Base-by-base conservation (phyloP, 2,888 invertebrate genomes). In the Aporophyla lueneburgensis region DNA sequence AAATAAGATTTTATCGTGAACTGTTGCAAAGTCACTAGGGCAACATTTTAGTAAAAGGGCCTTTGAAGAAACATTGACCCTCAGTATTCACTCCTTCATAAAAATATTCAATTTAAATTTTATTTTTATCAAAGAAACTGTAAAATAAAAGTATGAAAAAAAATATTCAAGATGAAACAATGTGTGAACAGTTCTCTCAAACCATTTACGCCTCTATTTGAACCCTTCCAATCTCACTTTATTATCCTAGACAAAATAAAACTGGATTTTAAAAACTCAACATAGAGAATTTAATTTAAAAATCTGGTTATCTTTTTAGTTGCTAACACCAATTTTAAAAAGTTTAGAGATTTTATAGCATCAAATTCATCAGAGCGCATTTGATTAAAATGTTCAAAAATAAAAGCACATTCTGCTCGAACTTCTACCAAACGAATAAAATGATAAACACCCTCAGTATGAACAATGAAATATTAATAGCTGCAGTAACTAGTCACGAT, bases 401-500 rank as follows among this genome's bases (percentile, higher is more conserved):
- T 40, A n/a, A 49, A 74, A 16, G 6, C 0, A 43, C 21, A 73
- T 21, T n/a, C 12, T 33, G 9, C 49, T 63, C 6, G 1, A 75
- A 63, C 24, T 5, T 51, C 4, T 24, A 46, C 6, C 1, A 81
- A 58, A 33, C 1, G 33, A 63, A 63, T 56, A n/a, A 9, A 80
- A 33, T n/a, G 9, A 54, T 80, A 62, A 54, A 40, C 16, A n/a
- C 9, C 19, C 19, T 19, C n/a, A 67, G 61, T 12, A 12, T 63
- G 43, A 81, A 46, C 43, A 53, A 14, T 76, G 24, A 75, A 76
- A 77, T 24, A 12, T 76, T 76, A 63, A 77, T 81, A 33, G 16
- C n/a, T 62, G 43, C 21, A 51, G 21, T 69, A 62, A 67, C 65
- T 51, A 70, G 59, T 56, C 6, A 70, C 33, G 19, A 56, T 70